phyloP scores from a whole-genome alignment of 92 coral and sea anemone species.

The Ricordea florida region DNA sequence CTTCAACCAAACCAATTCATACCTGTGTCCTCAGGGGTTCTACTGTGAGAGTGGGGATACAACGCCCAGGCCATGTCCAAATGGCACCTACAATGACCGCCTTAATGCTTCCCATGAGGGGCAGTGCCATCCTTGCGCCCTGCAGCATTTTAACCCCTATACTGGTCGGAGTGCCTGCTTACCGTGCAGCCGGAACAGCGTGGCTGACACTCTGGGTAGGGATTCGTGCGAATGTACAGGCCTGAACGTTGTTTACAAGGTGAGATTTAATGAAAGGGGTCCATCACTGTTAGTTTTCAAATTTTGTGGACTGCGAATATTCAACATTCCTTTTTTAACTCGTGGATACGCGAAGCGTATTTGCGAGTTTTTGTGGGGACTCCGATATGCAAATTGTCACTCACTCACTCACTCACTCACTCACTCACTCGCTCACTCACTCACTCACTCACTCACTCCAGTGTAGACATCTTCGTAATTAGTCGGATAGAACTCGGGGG shows the following conservation, averaged over 20 bases:
- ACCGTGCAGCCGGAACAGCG: slow-evolving; percentile 78
- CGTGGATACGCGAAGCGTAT: too few species aligned
- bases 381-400: too few species aligned
- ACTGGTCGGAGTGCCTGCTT: slow-evolving; percentile 82
- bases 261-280: neutral
- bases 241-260: slow-evolving; percentile 83
- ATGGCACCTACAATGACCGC: slow-evolving; percentile 81
- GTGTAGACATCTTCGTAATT: too few species aligned
- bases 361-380: too few species aligned
- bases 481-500: too few species aligned
- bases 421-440: too few species aligned
- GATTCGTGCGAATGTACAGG: slow-evolving; percentile 87
- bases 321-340: too few species aligned
- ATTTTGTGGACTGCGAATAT: too few species aligned
- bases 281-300: too few species aligned
- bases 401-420: too few species aligned
- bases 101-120: slow-evolving; percentile 65
- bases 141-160: slow-evolving; percentile 71
- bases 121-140: slow-evolving; percentile 74
- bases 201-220: slow-evolving; percentile 59
- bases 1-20: slow-evolving; percentile 73
- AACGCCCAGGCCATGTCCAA: slow-evolving; percentile 70
- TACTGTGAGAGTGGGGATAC: slow-evolving; percentile 84
- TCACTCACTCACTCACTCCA: too few species aligned
- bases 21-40: slow-evolving; percentile 87